Evolutionary conservation across 2,888 invertebrate species (phyloP), one percentile per base, ranked within the genome.

Genomic region (Onthophagus sagittarius): DNA sequence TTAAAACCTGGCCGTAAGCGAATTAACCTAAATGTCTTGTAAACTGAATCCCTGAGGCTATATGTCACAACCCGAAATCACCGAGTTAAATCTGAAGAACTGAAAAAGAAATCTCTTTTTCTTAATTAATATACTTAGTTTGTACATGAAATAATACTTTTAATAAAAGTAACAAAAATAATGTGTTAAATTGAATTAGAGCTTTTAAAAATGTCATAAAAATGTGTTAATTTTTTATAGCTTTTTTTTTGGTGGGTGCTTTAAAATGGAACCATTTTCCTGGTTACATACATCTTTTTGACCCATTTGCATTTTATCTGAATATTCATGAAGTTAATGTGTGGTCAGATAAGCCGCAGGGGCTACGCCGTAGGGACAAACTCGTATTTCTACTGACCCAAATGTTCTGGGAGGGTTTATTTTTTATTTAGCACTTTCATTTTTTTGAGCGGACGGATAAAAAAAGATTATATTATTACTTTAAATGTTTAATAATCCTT

Each of bases 261-360:
- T 15, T 13, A 13, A 13, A 63, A 23, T 15, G 15, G 11, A 74
- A 77, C 72, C 76, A 76, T 74, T 78, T 77, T 75, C 73, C 75
- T 75, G 74, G 73, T 77, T 75, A 77, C 78, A 78, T 78, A 76
- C 76, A 75, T 77, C 74, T 74, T 72, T 72, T 69, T 70, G 73
- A 73, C 76, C 75, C 77, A 77, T 77, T 78, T 78, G 74, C 78
- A 78, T 79, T 77, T 73, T 72, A 73, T 72, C 75, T 79, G 79
- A 77, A 79, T 79, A 79, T 79, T 77, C 79, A 79, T 78, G 79
- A 77, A 75, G 32, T 63, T 73, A 75, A 78, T 75, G 77, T 77
- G 77, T 77, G 75, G 76, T 74, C 75, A 69, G 72, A 63, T 69
- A 69, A 70, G 64, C 62, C 23, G 15, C 15, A 15, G 62, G 15